phyloP scores from a whole-genome alignment of 2,797 vertebrate genomes.

The Acridotheres tristis region DNA sequence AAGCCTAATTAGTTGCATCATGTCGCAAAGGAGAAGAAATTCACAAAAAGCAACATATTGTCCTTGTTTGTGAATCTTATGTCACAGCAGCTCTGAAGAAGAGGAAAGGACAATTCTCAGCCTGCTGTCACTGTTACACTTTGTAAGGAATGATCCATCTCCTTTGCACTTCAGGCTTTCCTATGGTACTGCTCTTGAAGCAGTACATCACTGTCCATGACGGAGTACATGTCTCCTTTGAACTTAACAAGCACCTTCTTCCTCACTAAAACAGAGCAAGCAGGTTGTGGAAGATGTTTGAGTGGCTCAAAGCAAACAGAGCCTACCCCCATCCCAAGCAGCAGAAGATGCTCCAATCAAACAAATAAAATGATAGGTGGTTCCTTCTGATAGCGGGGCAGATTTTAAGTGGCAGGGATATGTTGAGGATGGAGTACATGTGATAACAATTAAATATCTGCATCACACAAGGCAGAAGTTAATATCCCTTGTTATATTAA shows the following conservation, averaged over 20 bases:
- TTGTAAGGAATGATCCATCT: background rate
- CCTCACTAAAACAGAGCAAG: background rate
- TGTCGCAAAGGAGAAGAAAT: background rate
- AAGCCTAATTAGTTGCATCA: background rate
- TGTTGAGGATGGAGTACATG: background rate
- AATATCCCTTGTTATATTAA: conserved; percentile 2
- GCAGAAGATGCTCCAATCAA: background rate
- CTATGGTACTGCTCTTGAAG: background rate
- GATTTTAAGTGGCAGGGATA: conserved; percentile 13
- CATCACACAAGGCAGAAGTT: background rate
- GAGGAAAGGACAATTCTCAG: background rate
- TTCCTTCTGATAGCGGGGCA: conserved; percentile 1
- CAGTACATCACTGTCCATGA: background rate
- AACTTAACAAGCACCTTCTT: background rate
- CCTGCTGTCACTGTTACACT: background rate
- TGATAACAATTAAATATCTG: conserved; percentile 32
- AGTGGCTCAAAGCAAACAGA: background rate
- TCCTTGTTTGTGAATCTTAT: background rate
- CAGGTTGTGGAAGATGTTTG: background rate
- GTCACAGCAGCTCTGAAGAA: background rate
- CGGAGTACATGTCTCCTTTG: background rate
- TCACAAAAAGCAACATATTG: background rate
- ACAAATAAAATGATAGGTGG: background rate
- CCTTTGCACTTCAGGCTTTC: background rate
- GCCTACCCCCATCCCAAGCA: background rate